Evolutionary conservation across 2,797 vertebrate species (phyloP).

Genomic region (Betta splendens): DNA sequence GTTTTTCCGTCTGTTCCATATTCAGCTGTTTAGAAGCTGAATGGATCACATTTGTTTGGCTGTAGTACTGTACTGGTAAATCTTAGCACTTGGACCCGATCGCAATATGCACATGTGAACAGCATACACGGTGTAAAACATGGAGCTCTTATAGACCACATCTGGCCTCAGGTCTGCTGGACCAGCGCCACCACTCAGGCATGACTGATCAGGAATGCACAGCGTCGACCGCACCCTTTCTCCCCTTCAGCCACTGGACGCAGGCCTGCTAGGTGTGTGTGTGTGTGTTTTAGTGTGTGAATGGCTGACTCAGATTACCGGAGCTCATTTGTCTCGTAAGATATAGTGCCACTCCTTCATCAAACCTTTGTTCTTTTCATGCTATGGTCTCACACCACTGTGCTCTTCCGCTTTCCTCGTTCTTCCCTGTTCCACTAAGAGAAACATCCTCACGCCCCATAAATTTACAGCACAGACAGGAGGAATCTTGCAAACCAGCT

Average conservation of each 20-base stretch:
- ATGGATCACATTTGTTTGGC: too few species aligned
- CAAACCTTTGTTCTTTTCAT: conserved; percentile 53
- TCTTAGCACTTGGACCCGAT: too few species aligned
- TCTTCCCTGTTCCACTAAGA: conserved; percentile 4
- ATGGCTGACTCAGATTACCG: conserved; percentile 67
- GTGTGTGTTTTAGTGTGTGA: conserved; percentile 36
- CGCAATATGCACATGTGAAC: conserved; percentile 1
- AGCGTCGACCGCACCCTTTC: conserved; percentile 66
- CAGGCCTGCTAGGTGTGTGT: conserved; percentile 52
- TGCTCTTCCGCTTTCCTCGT: conserved; percentile 2
- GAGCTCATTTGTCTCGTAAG: conserved; percentile 62
- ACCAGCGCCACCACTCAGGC: conserved; percentile 61
- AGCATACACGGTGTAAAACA: conserved; percentile 25
- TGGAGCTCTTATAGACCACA: conserved; percentile 49
- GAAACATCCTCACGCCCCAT: conserved; percentile 26
- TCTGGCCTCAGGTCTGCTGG: conserved; percentile 67
- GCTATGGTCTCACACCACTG: conserved; percentile 8
- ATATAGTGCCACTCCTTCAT: conserved; percentile 63
- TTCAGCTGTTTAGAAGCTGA: background rate
- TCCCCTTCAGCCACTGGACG: conserved; percentile 64
- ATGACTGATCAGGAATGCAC: conserved; percentile 77
- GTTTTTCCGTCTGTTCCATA: background rate
- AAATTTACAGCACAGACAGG: conserved; percentile 14
- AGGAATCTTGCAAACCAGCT: conserved; percentile 1
- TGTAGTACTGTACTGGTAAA: too few species aligned